Base-by-base conservation (phyloP, 1,140 invertebrate species). In the Condylostylus longicornis region DNA sequence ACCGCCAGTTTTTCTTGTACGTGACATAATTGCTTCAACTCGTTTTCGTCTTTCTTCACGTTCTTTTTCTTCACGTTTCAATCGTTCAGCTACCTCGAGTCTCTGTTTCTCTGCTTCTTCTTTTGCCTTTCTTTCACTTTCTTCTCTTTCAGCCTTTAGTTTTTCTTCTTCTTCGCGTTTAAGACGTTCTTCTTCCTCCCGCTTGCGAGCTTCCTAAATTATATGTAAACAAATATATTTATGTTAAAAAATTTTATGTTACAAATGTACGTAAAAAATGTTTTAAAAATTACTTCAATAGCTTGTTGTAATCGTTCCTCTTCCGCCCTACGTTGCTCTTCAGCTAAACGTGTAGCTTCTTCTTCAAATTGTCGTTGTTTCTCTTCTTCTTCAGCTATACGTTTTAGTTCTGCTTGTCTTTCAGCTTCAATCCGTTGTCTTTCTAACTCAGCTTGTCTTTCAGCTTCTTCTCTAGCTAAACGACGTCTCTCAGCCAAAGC, bases 341-440 rank as follows among this genome's bases (percentile, higher is more conserved):
- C 71, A 21, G 75, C 70, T 28, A 82, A 57, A 41, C 79, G 69
- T 4, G 74, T 51, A 23, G 77, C 73, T 51, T 84, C 81, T 53
- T 83, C 79, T 51, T 85, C 82, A 20, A 82, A 68, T 19, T 72
- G 65, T 28, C 76, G 65, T 47, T 84, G 79, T 42, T 83, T 73
- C 57, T 87, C 82, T 51, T 87, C 83, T 54, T 89, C 84, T 35
- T 87, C 83, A 51, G 86, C 83, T 38, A 69, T 69, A n/a, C 73
- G 67, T 50, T 79, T 69, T 38, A 74, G 53, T 62, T 86, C 82
- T 27, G 75, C 75, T 58, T 86, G 77, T 35, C 75, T 65, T 48
- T 79, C 71, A 10, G 71, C 72, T 57, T 83, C 77, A 42, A 76
- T 73, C 54, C 80, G 68, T 53, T 75, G 74, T 41, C 82, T 66